These are phyloP conservation scores for Proales similis DNA, from an alignment of 1,140 invertebrate species.

Conservation along the genomic window DNA sequence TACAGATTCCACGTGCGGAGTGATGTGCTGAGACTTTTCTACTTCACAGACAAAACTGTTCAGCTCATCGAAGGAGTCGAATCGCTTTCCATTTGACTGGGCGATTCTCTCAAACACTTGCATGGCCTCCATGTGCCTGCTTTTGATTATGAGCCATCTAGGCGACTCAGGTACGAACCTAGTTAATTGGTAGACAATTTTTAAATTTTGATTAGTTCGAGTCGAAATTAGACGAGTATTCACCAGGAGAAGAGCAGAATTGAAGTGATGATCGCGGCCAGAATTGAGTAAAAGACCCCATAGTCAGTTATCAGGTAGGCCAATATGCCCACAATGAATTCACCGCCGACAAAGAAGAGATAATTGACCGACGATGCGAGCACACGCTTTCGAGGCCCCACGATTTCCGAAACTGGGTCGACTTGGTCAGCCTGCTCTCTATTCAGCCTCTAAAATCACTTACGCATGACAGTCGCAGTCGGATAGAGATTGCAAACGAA, in stretches of 20 bases:
- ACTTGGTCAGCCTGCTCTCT: neutral
- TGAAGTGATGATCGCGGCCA: constrained; percentile 8
- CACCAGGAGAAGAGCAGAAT: constrained; percentile 19
- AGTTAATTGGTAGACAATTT: too few species aligned
- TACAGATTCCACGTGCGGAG: too few species aligned
- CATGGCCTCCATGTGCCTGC: neutral
- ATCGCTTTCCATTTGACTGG: constrained; percentile 2
- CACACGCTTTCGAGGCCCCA: constrained; percentile 18
- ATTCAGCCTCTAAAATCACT: neutral
- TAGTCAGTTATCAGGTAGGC: constrained; percentile 35
- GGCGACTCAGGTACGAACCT: constrained; percentile 23
- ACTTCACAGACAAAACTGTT: too few species aligned
- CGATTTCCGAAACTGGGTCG: constrained; percentile 13
- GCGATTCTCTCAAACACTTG: constrained; percentile 16
- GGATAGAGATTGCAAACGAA: constrained; percentile 32
- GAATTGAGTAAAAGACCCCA: neutral
- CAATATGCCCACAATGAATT: constrained; percentile 28
- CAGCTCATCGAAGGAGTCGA: too few species aligned
- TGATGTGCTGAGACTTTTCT: too few species aligned
- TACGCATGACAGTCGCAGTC: constrained; percentile 4
- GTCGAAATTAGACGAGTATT: too few species aligned
- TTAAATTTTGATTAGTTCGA: too few species aligned
- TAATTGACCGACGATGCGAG: constrained; percentile 9
- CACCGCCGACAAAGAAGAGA: constrained; percentile 16
- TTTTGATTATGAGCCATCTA: constrained; percentile 23